phyloP scores from a whole-genome alignment of 2,797 vertebrate species.

The Oophaga sylvatica region DNA sequence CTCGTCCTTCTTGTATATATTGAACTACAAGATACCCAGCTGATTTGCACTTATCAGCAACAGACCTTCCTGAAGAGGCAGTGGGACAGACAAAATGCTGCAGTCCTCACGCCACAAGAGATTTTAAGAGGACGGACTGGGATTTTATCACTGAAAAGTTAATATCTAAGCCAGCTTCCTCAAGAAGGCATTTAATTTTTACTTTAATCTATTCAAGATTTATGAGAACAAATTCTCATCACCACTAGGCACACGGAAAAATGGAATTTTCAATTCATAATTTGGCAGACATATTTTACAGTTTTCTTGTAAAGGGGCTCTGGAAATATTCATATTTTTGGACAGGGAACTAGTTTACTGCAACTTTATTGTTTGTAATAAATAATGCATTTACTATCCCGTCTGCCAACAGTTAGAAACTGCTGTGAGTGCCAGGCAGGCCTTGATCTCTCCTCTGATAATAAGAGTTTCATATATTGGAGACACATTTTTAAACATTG shows the following conservation, averaged over 20 bases:
- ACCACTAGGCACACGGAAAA: slow-evolving; percentile 60
- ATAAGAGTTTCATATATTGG: slow-evolving; percentile 65
- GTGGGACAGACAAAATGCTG: slow-evolving; percentile 21
- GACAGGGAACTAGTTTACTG: slow-evolving; percentile 61
- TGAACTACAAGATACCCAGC: neutral
- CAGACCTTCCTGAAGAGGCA: neutral
- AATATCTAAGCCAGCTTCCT: slow-evolving; percentile 71
- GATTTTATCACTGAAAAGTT: slow-evolving; percentile 71
- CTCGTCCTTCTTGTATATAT: neutral
- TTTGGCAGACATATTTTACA: slow-evolving; percentile 65
- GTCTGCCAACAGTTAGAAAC: slow-evolving; percentile 68
- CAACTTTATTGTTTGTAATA: slow-evolving; percentile 63
- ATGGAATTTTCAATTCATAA: slow-evolving; percentile 66
- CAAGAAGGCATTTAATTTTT: slow-evolving; percentile 68
- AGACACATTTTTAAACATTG: slow-evolving; percentile 70
- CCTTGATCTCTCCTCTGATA: slow-evolving; percentile 64
- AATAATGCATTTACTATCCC: slow-evolving; percentile 62
- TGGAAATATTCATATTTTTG: slow-evolving; percentile 64
- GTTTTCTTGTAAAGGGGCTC: slow-evolving; percentile 52
- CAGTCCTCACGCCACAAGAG: slow-evolving; percentile 63
- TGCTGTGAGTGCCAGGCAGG: slow-evolving; percentile 60
- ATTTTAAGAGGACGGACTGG: slow-evolving; percentile 72
- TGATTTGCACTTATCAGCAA: neutral
- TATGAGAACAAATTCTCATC: slow-evolving; percentile 64
- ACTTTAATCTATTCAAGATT: slow-evolving; percentile 70